Evolutionary conservation across 1,140 invertebrate species (phyloP).

Genomic region (Drusus annulatus): DNA sequence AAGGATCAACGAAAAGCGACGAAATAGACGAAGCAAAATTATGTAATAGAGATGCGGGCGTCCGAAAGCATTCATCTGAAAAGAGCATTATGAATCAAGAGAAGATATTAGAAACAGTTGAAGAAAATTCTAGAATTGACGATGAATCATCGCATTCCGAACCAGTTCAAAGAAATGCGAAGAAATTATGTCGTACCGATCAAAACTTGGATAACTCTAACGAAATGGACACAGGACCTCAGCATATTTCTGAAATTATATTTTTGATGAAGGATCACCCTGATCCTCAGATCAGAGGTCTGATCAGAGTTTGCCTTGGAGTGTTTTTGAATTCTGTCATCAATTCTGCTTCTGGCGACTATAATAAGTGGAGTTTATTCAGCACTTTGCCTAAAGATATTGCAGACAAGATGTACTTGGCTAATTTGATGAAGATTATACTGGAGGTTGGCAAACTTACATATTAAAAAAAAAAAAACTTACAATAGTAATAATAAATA

Average conservation of each 20-base stretch:
- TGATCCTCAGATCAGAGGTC: constrained; percentile 88
- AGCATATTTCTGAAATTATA: constrained; percentile 79
- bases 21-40: constrained; percentile 22
- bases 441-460: constrained; percentile 67
- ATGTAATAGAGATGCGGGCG: constrained; percentile 1
- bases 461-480: too few species aligned
- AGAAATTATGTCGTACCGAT: neutral
- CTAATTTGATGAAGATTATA: constrained; percentile 71
- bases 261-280: constrained; percentile 79
- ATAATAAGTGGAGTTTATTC: constrained; percentile 68
- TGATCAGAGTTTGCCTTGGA: constrained; percentile 78
- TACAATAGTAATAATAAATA: too few species aligned
- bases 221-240: constrained; percentile 64
- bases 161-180: neutral
- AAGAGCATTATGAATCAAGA: constrained; percentile 33
- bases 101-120: constrained; percentile 60
- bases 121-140: constrained; percentile 60
- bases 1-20: constrained; percentile 41
- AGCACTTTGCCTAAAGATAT: constrained; percentile 62
- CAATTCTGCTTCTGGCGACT: constrained; percentile 74
- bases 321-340: constrained; percentile 78
- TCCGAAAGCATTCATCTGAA: constrained; percentile 45
- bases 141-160: constrained; percentile 51
- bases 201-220: constrained; percentile 25
- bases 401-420: constrained; percentile 65